Conservation (phyloP, 2,797 vertebrate genomes). For the Nyctalus aviator region DNA sequence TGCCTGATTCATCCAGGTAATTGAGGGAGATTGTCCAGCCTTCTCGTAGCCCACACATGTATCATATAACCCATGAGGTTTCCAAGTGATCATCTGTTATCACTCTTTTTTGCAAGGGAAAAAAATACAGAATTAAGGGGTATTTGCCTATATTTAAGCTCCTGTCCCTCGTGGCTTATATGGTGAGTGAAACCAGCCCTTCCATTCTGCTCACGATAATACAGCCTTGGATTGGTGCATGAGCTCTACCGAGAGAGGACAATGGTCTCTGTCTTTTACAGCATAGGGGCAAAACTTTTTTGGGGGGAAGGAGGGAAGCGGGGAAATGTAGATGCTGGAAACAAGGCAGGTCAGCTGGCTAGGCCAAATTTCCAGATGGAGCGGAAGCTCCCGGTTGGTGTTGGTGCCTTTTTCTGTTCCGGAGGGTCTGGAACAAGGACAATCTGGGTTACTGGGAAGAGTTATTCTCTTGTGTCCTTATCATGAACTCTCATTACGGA, state of each 20-base stretch:
- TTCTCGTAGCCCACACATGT: neutral
- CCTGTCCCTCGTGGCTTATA: neutral
- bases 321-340: neutral
- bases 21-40: neutral
- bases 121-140: neutral
- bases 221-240: neutral
- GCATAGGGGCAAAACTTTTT: no score
- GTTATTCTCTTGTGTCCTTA: neutral
- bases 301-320: no score
- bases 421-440: neutral
- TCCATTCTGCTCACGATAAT: neutral
- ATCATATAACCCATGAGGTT: neutral
- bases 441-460: neutral
- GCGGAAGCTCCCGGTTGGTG: neutral
- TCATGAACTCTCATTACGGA: conserved; percentile 1
- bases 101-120: conserved; percentile 1
- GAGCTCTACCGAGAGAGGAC: neutral
- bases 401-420: neutral
- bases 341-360: neutral
- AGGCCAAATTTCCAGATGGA: neutral
- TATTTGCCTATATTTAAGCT: neutral
- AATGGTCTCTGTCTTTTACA: neutral
- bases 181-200: neutral
- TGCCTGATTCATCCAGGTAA: conserved; percentile 35
- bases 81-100: conserved; percentile 8